phyloP scores from a whole-genome alignment of 1,140 invertebrate species.

The Hycleus phaleratus region DNA sequence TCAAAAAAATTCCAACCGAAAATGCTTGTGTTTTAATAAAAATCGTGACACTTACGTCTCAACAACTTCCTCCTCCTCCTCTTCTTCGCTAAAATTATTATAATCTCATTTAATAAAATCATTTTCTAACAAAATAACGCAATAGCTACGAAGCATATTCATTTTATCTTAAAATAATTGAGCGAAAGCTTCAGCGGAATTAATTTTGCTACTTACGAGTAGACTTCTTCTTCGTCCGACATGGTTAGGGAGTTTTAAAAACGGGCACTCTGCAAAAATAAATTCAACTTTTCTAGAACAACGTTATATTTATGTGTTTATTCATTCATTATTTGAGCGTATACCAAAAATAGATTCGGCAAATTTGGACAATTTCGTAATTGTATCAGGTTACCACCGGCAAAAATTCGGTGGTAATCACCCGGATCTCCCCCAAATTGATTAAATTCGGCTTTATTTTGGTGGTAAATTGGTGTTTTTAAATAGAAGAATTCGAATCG shows the following conservation, averaged over 20 bases:
- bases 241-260: constrained; percentile 40
- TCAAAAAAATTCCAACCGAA: neutral
- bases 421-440: too few species aligned
- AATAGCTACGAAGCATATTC: neutral
- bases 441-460: neutral
- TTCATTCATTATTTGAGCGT: neutral
- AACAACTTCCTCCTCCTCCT: constrained; percentile 61
- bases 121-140: neutral
- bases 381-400: neutral
- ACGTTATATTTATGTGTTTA: neutral
- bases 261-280: constrained; percentile 2
- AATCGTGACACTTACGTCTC: constrained; percentile 54
- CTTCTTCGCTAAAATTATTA: constrained; percentile 40
- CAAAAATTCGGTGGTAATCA: neutral
- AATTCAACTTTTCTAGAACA: constrained; percentile 16
- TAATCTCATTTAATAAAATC: constrained; percentile 9
- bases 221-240: constrained; percentile 65
- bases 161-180: constrained; percentile 1
- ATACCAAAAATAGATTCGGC: constrained; percentile 4
- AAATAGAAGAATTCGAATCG: neutral
- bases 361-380: neutral
- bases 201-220: constrained; percentile 53
- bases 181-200: constrained; percentile 16
- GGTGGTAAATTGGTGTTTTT: neutral
- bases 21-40: neutral